Base-by-base conservation (phyloP, 2,888 invertebrate species). In the Rotaria sp. region DNA sequence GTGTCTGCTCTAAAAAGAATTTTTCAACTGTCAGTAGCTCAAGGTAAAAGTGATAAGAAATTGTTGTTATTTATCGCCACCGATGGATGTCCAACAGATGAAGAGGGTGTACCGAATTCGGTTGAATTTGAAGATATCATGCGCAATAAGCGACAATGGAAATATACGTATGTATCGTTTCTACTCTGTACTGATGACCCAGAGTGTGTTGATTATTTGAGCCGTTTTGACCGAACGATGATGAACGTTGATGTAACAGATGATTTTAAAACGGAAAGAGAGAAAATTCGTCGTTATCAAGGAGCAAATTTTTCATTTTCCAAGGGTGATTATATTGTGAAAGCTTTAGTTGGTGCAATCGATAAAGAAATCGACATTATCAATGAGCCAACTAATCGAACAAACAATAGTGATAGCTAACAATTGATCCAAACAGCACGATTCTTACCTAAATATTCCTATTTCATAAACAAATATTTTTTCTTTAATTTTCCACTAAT, bases 321-420 rank as follows among this genome's bases (percentile, higher is more conserved):
- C 15, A 84, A 57, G 26, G 86, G 86, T 50, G 86, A 86, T 84
- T 86, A 86, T 74, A 84, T 86, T n/a, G 84, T 84, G 13, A 84
- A 86, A 67, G 57, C 84, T 2, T 35, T 86, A 26, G 59, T 84
- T 35, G 86, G 86, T 5, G 84, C 57, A 18, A 67, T 84, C 30
- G 84, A 84, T 15, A 0, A 1, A 5, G 50, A 50, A 50, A 50
- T 15, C 18, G 50, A 50, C 11, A 10, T 2, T 15, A 5, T 50
- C 50, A 50, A 50, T 50, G 50, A 50, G 18, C 50, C 50, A n/a
- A n/a, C n/a, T n/a, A n/a, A n/a, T n/a, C n/a, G n/a, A n/a, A n/a
- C n/a, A n/a, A n/a, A n/a, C n/a, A n/a, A n/a, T n/a, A n/a, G n/a
- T n/a, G n/a, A n/a, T n/a, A n/a, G n/a, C n/a, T n/a, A n/a, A n/a